A percentile compares a stretch with the other conserved stretches of the same genome.
Conservation (phyloP, 2,888 invertebrate genomes). For the Steinernema hermaphroditum region DNA sequence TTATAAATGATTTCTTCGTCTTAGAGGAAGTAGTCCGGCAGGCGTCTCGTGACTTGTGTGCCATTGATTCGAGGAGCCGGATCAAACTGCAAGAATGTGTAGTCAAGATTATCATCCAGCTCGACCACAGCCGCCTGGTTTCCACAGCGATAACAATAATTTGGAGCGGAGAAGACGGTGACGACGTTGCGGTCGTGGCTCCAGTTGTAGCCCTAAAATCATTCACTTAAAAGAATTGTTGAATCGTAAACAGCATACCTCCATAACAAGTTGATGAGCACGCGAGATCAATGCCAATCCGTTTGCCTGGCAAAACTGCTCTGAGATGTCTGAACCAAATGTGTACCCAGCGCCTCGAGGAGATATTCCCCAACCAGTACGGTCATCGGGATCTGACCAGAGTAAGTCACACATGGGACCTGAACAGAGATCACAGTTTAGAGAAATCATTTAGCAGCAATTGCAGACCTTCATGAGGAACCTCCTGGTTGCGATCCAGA, state of each 20-base stretch:
- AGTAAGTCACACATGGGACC: slow-evolving; percentile 99
- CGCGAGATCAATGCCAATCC: slow-evolving; percentile 95
- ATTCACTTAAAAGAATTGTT: not conserved
- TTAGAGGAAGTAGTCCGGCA: slow-evolving; percentile 99
- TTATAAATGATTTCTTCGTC: not conserved
- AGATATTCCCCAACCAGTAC: slow-evolving; percentile 99
- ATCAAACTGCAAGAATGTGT: slow-evolving; percentile 90
- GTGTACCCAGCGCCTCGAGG: slow-evolving; percentile 99
- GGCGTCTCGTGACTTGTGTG: slow-evolving; percentile 98
- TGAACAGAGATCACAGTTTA: slow-evolving; percentile 66
- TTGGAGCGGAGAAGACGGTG: slow-evolving; percentile 99
- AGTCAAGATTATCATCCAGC: slow-evolving; percentile 64
- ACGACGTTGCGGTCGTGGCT: slow-evolving; percentile 99
- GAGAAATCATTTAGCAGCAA: not conserved
- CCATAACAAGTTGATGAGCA: slow-evolving; percentile 99
- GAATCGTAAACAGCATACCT: slow-evolving; percentile 82
- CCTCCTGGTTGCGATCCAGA: slow-evolving; percentile 83
- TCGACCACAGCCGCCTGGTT: slow-evolving; percentile 72
- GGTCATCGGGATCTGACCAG: slow-evolving; percentile 99
- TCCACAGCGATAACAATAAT: slow-evolving; percentile 99
- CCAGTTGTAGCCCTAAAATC: slow-evolving; percentile 73
- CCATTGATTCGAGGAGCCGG: slow-evolving; percentile 99
- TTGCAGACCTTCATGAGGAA: slow-evolving; percentile 56
- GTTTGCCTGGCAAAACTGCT: slow-evolving; percentile 99
- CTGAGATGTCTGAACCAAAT: slow-evolving; percentile 99